These are phyloP conservation scores for Cromileptes altivelis DNA, from an alignment of 2,113 vertebrate genomes.

Conservation along the genomic window DNA sequence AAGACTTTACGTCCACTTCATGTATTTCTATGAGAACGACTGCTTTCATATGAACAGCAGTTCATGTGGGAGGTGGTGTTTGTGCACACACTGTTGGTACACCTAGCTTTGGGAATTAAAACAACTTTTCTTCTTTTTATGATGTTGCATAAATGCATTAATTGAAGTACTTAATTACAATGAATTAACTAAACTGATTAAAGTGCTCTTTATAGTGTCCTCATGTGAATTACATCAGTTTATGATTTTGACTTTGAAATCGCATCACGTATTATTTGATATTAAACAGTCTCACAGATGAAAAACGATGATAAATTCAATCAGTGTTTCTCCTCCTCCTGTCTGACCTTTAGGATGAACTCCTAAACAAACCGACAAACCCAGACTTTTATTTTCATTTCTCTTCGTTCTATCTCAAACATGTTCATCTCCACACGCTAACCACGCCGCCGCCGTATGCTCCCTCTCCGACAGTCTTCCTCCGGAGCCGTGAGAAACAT, in stretches of 20 bases:
- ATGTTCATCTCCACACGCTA: neutral
- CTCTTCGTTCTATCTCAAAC: neutral
- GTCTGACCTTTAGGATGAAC: neutral
- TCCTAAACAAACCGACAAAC: neutral
- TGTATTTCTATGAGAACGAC: too few relatives aligned
- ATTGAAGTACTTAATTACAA: neutral
- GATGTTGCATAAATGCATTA: neutral
- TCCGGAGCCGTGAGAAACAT: constrained; percentile 68
- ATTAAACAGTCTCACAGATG: neutral
- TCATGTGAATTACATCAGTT: neutral
- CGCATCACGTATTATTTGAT: too few relatives aligned
- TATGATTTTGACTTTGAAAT: neutral
- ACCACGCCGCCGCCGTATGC: neutral
- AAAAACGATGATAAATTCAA: neutral
- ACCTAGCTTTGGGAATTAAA: too few relatives aligned
- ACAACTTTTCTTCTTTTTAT: neutral
- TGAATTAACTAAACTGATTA: neutral
- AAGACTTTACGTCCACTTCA: too few relatives aligned
- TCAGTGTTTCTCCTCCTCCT: neutral
- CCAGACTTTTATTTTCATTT: neutral
- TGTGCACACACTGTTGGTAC: neutral
- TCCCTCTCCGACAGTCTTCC: constrained; percentile 12
- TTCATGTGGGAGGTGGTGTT: neutral
- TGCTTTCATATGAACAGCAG: neutral
- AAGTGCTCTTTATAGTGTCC: neutral